Conservation (phyloP, 2,888 invertebrate species). For the Drosophila formosana region DNA sequence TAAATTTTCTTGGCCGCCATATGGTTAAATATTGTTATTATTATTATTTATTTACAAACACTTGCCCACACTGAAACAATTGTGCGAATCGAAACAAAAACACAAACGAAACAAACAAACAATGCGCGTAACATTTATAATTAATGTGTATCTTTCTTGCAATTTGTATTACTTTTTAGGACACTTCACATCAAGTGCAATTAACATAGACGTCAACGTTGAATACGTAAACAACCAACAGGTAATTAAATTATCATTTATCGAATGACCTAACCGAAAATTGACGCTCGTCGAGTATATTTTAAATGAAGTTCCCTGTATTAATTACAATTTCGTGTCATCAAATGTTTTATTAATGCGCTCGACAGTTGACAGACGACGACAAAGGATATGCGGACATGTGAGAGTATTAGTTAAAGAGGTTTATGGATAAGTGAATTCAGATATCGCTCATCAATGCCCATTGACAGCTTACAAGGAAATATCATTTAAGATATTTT, state of each 20-base stretch:
- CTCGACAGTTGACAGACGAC: slow-evolving; percentile 32
- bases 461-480: slow-evolving; percentile 60
- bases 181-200: slow-evolving; percentile 23
- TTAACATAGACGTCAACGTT: slow-evolving; percentile 23
- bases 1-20: slow-evolving; percentile 54
- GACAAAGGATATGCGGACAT: not conserved
- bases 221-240: slow-evolving; percentile 31
- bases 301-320: slow-evolving; percentile 25
- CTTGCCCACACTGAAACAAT: not conserved
- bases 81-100: not conserved
- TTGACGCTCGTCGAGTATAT: slow-evolving; percentile 1
- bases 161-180: slow-evolving; percentile 42
- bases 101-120: not conserved
- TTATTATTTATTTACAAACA: not conserved
- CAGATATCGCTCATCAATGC: slow-evolving; percentile 20
- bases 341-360: slow-evolving; percentile 33
- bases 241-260: slow-evolving; percentile 61
- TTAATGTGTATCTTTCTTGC: slow-evolving; percentile 6
- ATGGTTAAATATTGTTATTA: slow-evolving; percentile 35
- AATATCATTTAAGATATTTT: slow-evolving; percentile 60
- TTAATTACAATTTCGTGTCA: slow-evolving; percentile 45
- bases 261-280: slow-evolving; percentile 16
- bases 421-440: slow-evolving; percentile 32
- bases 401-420: slow-evolving; percentile 14
- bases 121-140: not conserved